A percentile compares a stretch with the other conserved stretches of the same genome.
phyloP scores from a whole-genome alignment of 2,888 invertebrate genomes.

The Metacarcinus magister region DNA sequence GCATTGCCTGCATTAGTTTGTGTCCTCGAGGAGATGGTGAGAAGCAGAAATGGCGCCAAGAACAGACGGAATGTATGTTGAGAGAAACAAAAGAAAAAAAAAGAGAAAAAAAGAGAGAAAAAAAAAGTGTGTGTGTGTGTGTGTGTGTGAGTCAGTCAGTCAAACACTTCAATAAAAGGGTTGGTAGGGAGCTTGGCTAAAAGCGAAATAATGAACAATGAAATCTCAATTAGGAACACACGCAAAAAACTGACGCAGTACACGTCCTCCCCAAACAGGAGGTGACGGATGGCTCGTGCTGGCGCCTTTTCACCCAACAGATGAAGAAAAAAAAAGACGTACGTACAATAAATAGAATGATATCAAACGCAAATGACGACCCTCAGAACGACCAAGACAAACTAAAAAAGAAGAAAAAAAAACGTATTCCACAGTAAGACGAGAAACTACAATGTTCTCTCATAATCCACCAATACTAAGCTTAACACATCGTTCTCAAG shows the following conservation, averaged over 20 bases:
- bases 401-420: background rate
- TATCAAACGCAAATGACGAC: background rate
- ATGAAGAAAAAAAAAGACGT: background rate
- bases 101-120: conserved; percentile 7
- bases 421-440: background rate
- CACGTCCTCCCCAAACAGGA: background rate
- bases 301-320: background rate
- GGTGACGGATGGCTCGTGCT: background rate
- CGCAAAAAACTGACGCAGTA: background rate
- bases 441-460: background rate
- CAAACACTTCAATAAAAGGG: background rate
- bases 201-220: conserved; percentile 5
- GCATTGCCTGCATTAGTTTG: background rate
- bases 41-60: background rate
- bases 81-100: background rate
- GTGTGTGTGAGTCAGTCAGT: background rate
- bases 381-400: background rate
- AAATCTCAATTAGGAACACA: background rate
- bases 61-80: background rate
- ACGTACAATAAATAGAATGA: background rate
- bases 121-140: background rate
- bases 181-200: background rate
- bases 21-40: background rate
- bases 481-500: background rate
- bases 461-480: background rate